Percentiles rank a stretch among this genome's conserved stretches.
These are phyloP conservation scores for Pseudochirops corinnae DNA, from an alignment of 2,797 vertebrate species.

Conservation along the genomic window DNA sequence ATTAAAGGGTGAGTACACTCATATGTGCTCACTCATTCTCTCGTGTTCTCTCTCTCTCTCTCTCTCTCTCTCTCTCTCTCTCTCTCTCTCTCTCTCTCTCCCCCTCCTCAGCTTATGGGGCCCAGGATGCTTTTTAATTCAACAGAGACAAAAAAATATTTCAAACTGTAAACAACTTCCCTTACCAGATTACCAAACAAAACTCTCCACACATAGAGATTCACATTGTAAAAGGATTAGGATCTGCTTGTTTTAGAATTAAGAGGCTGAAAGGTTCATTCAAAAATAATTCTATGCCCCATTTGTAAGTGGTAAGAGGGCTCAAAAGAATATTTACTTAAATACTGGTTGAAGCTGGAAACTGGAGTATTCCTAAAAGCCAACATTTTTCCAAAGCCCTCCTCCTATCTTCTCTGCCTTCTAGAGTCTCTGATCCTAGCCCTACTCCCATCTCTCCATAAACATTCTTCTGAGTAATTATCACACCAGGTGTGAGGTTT, in stretches of 20 bases:
- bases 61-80: too few relatives aligned
- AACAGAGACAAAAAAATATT: slow-evolving; percentile 39
- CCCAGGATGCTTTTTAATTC: slow-evolving; percentile 29
- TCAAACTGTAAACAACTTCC: background rate
- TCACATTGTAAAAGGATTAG: slow-evolving; percentile 21
- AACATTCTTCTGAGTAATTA: slow-evolving; percentile 88
- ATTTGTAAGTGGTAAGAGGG: slow-evolving; percentile 4
- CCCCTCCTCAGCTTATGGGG: background rate
- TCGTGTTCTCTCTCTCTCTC: too few relatives aligned
- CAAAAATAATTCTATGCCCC: background rate
- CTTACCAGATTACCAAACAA: slow-evolving; percentile 20
- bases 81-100: too few relatives aligned
- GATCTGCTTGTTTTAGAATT: slow-evolving; percentile 53
- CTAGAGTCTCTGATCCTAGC: slow-evolving; percentile 6
- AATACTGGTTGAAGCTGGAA: slow-evolving; percentile 54
- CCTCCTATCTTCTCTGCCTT: slow-evolving; percentile 2
- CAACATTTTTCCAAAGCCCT: slow-evolving; percentile 59
- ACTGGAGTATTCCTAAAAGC: slow-evolving; percentile 53
- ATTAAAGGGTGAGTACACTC: slow-evolving; percentile 60
- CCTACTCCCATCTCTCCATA: slow-evolving; percentile 53
- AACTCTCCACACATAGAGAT: slow-evolving; percentile 12
- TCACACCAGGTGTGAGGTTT: slow-evolving; percentile 85
- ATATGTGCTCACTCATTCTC: slow-evolving; percentile 2
- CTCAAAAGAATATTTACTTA: background rate
- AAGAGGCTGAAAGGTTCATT: background rate